A percentile compares a stretch with the other conserved stretches of the same genome.
Evolutionary conservation across 1,140 invertebrate species (phyloP).

Genomic region (Aplysia californica): DNA sequence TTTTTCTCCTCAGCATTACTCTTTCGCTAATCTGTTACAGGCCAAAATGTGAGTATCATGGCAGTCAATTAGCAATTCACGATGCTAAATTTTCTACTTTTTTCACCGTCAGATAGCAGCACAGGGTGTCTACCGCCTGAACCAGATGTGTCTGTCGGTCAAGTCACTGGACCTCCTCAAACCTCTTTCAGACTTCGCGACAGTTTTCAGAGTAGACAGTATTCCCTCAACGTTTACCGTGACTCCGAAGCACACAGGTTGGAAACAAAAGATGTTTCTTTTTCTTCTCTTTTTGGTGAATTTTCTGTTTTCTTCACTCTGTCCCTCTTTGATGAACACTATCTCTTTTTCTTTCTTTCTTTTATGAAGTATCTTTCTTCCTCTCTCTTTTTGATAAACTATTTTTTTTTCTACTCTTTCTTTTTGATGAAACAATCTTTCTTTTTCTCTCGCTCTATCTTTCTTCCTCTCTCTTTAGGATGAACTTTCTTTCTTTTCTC

Average conservation of each 20-base stretch:
- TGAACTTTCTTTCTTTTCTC: not conserved
- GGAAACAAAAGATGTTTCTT: not conserved
- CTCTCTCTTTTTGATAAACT: too few relatives aligned
- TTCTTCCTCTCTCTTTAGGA: too few relatives aligned
- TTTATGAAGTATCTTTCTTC: too few relatives aligned
- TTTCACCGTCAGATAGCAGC: slow-evolving; percentile 63
- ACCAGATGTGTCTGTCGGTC: slow-evolving; percentile 62
- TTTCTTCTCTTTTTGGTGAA: too few relatives aligned
- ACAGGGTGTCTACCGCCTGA: slow-evolving; percentile 64
- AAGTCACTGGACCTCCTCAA: slow-evolving; percentile 76
- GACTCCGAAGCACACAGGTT: slow-evolving; percentile 31
- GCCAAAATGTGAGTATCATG: not conserved
- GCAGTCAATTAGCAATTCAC: not conserved
- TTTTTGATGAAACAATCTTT: too few relatives aligned
- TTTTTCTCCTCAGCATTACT: too few relatives aligned
- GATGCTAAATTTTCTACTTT: not conserved
- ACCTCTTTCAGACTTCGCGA: slow-evolving; percentile 68
- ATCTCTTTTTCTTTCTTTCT: too few relatives aligned
- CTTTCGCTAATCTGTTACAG: not conserved
- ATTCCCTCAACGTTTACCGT: slow-evolving; percentile 66
- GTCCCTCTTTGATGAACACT: too few relatives aligned
- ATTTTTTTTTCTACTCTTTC: too few relatives aligned
- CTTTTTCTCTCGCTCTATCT: too few relatives aligned
- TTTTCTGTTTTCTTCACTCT: too few relatives aligned
- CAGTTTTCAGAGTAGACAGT: slow-evolving; percentile 72